phyloP scores from a whole-genome alignment of 1,140 invertebrate species.

The Druon quercuslanigerum region DNA sequence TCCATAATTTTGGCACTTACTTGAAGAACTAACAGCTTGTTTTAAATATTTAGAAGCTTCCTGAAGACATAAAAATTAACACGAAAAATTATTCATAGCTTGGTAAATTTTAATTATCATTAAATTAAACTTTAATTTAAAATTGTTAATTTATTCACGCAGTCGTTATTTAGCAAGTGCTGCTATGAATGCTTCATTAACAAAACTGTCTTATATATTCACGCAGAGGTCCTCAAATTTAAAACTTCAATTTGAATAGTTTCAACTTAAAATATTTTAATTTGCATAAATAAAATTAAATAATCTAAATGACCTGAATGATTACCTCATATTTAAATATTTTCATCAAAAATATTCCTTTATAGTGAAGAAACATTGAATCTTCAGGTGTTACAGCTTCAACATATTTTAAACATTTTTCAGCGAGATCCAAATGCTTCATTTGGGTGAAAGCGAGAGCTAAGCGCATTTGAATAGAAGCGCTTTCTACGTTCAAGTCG shows the following conservation, averaged over 20 bases:
- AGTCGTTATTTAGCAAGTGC: too few species aligned
- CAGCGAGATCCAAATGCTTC: slow-evolving; percentile 17
- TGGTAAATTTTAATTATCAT: not conserved
- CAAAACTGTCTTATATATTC: too few species aligned
- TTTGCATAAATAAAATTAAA: not conserved
- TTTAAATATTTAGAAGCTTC: slow-evolving; percentile 4
- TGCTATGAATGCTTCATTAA: too few species aligned
- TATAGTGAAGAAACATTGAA: slow-evolving; percentile 32
- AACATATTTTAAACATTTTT: slow-evolving; percentile 28
- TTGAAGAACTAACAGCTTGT: not conserved
- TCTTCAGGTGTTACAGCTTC: not conserved
- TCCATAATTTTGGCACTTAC: not conserved
- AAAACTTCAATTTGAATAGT: too few species aligned
- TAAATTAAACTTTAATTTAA: not conserved
- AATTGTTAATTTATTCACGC: not conserved
- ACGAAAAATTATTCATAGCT: not conserved
- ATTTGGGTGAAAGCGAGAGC: slow-evolving; percentile 7
- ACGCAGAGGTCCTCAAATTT: too few species aligned
- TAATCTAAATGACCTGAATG: not conserved
- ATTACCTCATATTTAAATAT: not conserved
- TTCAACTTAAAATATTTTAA: not conserved
- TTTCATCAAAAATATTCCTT: slow-evolving; percentile 14
- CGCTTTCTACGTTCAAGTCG: not conserved
- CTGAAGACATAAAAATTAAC: not conserved
- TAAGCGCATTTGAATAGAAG: not conserved